A percentile compares a stretch with the other conserved stretches of the same genome.
phyloP scores from a whole-genome alignment of 2,888 invertebrate genomes.

The Coleophora flavipennella region DNA sequence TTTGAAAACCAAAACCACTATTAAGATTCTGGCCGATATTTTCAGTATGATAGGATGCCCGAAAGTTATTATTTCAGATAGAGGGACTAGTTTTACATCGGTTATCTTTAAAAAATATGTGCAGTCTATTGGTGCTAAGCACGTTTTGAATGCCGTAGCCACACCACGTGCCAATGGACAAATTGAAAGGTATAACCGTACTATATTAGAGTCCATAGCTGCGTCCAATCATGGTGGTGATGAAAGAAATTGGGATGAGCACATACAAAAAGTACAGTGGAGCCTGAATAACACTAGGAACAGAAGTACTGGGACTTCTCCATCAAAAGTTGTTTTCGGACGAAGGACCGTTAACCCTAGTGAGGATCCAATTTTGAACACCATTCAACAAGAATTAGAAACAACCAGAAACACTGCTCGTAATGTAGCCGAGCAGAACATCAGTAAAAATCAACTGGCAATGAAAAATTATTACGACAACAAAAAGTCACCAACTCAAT shows the following conservation, averaged over 20 bases:
- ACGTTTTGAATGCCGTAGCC: too few species aligned
- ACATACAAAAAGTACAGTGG: constrained; percentile 9
- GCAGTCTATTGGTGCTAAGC: constrained; percentile 8
- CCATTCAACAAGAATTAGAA: background rate
- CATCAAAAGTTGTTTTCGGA: background rate
- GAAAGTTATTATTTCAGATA: background rate
- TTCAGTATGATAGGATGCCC: constrained; percentile 13
- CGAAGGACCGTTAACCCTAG: background rate
- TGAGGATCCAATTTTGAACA: background rate
- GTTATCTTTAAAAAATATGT: constrained; percentile 10
- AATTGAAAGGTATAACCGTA: constrained; percentile 1
- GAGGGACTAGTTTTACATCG: constrained; percentile 10
- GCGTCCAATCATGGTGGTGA: background rate
- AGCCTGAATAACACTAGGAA: constrained; percentile 12
- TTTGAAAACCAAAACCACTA: background rate
- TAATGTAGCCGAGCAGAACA: background rate
- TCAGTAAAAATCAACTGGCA: background rate
- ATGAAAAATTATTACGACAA: background rate
- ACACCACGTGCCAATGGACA: constrained; percentile 6
- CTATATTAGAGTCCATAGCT: constrained; percentile 1
- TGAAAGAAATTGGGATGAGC: constrained; percentile 5
- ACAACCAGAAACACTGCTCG: background rate
- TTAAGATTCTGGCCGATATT: constrained; percentile 6
- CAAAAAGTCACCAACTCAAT: background rate
- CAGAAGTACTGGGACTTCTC: background rate